phyloP scores from a whole-genome alignment of 2,797 vertebrate species.

The Sebastes paucispinis region DNA sequence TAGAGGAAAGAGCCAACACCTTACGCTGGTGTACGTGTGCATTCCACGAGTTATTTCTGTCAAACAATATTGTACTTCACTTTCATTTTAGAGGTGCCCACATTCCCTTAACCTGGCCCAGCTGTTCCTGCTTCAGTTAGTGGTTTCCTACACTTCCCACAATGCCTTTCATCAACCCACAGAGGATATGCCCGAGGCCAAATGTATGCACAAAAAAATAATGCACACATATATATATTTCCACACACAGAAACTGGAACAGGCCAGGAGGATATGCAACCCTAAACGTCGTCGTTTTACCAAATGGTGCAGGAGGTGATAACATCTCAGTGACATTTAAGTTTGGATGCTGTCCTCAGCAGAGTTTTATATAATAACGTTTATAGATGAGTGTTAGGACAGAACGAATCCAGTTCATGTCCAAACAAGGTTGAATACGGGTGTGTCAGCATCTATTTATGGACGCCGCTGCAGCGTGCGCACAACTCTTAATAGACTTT shows the following conservation, averaged over 20 bases:
- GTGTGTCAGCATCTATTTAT: slow-evolving; percentile 16
- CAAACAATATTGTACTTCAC: slow-evolving; percentile 27
- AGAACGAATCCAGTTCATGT: not conserved
- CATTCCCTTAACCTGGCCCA: not conserved
- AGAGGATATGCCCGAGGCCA: not conserved
- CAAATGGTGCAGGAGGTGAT: not conserved
- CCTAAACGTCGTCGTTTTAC: not conserved
- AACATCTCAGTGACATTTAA: not conserved
- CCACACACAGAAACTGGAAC: not conserved
- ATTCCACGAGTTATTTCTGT: slow-evolving; percentile 26
- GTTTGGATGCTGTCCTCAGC: not conserved
- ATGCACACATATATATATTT: not conserved
- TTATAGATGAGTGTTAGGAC: not conserved
- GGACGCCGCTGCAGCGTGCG: not conserved
- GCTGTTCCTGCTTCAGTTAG: slow-evolving; percentile 14
- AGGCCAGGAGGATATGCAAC: not conserved
- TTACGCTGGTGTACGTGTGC: not conserved
- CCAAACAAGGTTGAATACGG: slow-evolving; percentile 4
- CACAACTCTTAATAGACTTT: not conserved
- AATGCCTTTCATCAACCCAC: slow-evolving; percentile 39
- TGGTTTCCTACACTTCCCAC: slow-evolving; percentile 46
- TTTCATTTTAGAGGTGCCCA: slow-evolving; percentile 10
- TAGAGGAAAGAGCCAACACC: not conserved
- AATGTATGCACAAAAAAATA: not conserved
- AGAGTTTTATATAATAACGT: slow-evolving; percentile 4